Evolutionary conservation across 2,888 invertebrate species (phyloP).

Genomic region (Caenorhabditis imperialis): DNA sequence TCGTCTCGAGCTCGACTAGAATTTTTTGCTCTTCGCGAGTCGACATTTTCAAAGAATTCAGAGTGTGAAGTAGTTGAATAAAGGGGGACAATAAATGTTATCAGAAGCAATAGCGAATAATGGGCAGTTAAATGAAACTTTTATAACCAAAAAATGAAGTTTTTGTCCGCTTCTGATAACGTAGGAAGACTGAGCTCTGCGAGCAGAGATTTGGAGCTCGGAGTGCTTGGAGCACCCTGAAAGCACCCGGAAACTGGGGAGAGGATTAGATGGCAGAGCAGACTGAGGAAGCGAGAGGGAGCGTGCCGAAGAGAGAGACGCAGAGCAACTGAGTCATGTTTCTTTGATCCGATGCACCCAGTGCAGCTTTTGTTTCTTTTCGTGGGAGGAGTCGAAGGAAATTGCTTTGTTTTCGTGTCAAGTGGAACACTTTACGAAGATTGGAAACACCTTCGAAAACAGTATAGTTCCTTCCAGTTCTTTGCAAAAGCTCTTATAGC

Average conservation of each 20-base stretch:
- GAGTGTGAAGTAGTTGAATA: too few species aligned
- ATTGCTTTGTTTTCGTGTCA: too few species aligned
- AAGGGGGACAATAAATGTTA: neutral
- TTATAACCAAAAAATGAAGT: too few species aligned
- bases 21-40: conserved; percentile 48
- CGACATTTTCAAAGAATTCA: conserved; percentile 27
- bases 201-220: neutral
- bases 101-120: too few species aligned
- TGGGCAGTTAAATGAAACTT: too few species aligned
- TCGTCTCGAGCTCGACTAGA: conserved; percentile 48
- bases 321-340: conserved; percentile 18
- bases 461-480: too few species aligned
- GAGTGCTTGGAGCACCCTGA: conserved; percentile 35
- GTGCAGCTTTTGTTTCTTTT: conserved; percentile 7
- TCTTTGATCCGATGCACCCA: too few species aligned
- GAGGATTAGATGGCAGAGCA: conserved; percentile 40
- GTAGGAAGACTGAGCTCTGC: conserved; percentile 9
- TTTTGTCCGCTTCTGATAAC: too few species aligned
- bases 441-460: too few species aligned
- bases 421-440: too few species aligned
- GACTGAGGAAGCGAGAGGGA: conserved; percentile 21
- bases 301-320: conserved; percentile 1
- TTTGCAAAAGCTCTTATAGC: too few species aligned
- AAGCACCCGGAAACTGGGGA: conserved; percentile 45
- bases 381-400: neutral